Base-by-base conservation (phyloP, 2,113 vertebrate genomes). In the Australoheros scitulus region DNA sequence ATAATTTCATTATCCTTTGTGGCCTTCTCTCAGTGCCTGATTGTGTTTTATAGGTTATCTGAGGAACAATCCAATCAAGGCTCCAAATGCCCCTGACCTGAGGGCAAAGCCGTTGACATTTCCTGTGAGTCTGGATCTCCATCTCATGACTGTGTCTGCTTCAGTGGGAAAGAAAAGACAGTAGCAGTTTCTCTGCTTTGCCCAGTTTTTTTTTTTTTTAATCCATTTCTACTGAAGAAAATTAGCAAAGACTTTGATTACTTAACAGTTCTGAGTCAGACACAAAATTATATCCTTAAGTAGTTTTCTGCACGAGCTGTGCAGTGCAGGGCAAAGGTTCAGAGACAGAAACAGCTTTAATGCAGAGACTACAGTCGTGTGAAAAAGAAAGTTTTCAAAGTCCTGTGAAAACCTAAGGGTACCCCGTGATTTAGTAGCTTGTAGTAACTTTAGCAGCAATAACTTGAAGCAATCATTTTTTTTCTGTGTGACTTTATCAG, bases 1-100 rank as follows among this genome's bases (percentile, higher is more conserved):
- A 86, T 90, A 57, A 92, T 87, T 43, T 81, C 65, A 89, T 91
- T 90, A 72, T 80, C 68, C 79, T 55, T 47, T 15, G 75, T 84
- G 61, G 75, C 75, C 70, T 80, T 84, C 58, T 85, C 61, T 56
- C 7, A 1, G 34, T 4, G n/a, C 81, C 63, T 88, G 77, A 80
- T 84, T 90, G 83, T 84, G 61, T 88, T 90, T 84, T 84, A 80
- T 85, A 87, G 87, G 88, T 81, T 84, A 72, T 89, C 76, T 75
- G 57, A 85, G 70, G 77, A 88, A 87, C 84, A 76, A 90, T 91
- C 83, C 92, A 90, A 87, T 92, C 87, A 86, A 68, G 56, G 38
- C 85, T 81, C 70, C 75, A 63, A 52, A 77, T 64, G 81, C 50
- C 64, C 63, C 72, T 56, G 85, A 74, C 92, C 92, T 77, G 61